A percentile compares a stretch with the other conserved stretches of the same genome.
Evolutionary conservation across 2,797 vertebrate species (phyloP).

Genomic region (Distichodus sexfasciatus): DNA sequence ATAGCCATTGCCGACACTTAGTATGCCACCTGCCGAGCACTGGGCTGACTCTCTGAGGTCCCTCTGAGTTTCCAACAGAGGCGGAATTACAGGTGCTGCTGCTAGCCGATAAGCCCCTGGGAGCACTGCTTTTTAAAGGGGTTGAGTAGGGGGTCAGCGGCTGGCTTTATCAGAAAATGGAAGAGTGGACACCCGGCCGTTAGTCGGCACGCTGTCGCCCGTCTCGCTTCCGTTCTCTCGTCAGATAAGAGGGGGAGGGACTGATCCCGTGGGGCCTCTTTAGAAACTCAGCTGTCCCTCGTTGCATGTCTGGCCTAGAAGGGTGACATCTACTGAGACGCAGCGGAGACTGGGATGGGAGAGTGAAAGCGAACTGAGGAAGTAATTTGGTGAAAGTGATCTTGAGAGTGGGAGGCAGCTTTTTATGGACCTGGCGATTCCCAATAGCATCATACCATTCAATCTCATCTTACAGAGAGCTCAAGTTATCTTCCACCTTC

Average conservation of each 20-base stretch:
- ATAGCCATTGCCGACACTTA: conserved; percentile 11
- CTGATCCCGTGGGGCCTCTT: neutral
- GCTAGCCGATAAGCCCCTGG: conserved; percentile 56
- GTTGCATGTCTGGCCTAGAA: conserved; percentile 16
- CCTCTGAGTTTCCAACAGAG: conserved; percentile 35
- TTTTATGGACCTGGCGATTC: neutral
- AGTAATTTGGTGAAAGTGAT: neutral
- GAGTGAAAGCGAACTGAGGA: neutral
- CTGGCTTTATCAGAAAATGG: conserved; percentile 63
- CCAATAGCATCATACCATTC: conserved; percentile 4
- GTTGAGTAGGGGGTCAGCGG: conserved; percentile 41
- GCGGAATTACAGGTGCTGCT: conserved; percentile 53
- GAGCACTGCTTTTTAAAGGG: conserved; percentile 47
- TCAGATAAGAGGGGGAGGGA: conserved; percentile 34
- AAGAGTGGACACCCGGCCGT: conserved; percentile 42
- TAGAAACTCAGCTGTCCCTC: neutral
- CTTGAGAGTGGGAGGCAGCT: neutral
- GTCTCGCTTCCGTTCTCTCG: conserved; percentile 15
- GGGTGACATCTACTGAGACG: neutral
- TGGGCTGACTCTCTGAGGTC: conserved; percentile 28
- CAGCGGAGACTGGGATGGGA: neutral
- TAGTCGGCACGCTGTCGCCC: conserved; percentile 28
- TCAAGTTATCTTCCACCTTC: neutral
- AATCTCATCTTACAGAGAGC: neutral
- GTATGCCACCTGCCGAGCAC: conserved; percentile 29